Conservation (phyloP, 2,113 vertebrate species). For the Cebus imitator region DNA sequence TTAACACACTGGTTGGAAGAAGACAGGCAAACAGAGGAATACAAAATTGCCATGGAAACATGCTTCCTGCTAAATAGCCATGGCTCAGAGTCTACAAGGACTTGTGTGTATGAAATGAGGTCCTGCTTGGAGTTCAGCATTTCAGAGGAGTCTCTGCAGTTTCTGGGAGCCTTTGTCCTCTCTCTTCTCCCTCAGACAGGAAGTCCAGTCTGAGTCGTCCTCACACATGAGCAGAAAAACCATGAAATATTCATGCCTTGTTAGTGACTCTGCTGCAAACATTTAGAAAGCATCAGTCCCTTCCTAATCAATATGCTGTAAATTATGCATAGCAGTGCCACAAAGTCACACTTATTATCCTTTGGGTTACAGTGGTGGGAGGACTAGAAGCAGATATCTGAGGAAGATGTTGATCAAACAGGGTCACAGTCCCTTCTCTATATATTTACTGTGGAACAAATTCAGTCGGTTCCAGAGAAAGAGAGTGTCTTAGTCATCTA, state of each 20-base stretch:
- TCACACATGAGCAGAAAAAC: conserved; percentile 68
- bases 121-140: not conserved
- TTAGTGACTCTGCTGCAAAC: conserved; percentile 65
- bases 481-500: not conserved
- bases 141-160: not conserved
- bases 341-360: conserved; percentile 45
- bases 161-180: not conserved
- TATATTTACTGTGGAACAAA: conserved; percentile 28
- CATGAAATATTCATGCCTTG: conserved; percentile 78
- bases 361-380: not conserved
- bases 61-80: not conserved
- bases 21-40: not conserved
- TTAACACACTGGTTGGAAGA: not conserved
- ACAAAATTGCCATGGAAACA: conserved; percentile 50
- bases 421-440: not conserved
- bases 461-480: not conserved
- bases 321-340: conserved; percentile 55
- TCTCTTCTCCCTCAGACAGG: not conserved
- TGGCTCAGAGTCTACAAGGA: conserved; percentile 6
- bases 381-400: not conserved
- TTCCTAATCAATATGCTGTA: conserved; percentile 73
- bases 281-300: conserved; percentile 61
- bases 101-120: not conserved
- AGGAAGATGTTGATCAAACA: not conserved
- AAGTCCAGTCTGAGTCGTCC: conserved; percentile 60